These are phyloP conservation scores for Leucosticte australis DNA, from an alignment of 2,113 vertebrate genomes.

Conservation along the genomic window DNA sequence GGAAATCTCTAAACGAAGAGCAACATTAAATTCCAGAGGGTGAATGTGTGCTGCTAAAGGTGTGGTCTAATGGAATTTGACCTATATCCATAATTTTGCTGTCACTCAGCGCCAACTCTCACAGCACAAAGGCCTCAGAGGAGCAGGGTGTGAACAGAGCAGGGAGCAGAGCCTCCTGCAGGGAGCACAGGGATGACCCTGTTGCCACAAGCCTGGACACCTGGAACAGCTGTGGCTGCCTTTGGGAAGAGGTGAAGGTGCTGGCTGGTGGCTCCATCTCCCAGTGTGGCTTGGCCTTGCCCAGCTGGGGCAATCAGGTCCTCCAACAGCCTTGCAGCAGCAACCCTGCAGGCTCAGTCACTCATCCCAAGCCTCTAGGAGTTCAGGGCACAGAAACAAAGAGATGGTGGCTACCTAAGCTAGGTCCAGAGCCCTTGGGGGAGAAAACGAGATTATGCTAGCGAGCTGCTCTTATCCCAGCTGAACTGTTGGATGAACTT, in stretches of 20 bases:
- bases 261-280: background rate
- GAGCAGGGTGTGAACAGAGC: background rate
- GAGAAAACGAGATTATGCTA: slow-evolving; percentile 1
- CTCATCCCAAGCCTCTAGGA: background rate
- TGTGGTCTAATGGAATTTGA: slow-evolving; percentile 57
- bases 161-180: background rate
- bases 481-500: slow-evolving; percentile 78
- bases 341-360: background rate
- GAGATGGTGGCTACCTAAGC: background rate
- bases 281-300: background rate
- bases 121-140: background rate
- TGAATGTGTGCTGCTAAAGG: slow-evolving; percentile 39
- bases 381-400: background rate
- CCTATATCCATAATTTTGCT: slow-evolving; percentile 51
- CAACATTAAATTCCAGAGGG: slow-evolving; percentile 62
- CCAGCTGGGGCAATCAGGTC: background rate
- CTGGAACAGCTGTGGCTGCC: background rate
- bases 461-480: slow-evolving; percentile 62
- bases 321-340: background rate
- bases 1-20: slow-evolving; percentile 53
- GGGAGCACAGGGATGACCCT: background rate
- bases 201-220: rapidly evolving
- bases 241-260: background rate
- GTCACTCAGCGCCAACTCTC: background rate
- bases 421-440: background rate